Evolutionary conservation across 2,797 vertebrate species (phyloP).

Genomic region (Cynopterus sphinx): DNA sequence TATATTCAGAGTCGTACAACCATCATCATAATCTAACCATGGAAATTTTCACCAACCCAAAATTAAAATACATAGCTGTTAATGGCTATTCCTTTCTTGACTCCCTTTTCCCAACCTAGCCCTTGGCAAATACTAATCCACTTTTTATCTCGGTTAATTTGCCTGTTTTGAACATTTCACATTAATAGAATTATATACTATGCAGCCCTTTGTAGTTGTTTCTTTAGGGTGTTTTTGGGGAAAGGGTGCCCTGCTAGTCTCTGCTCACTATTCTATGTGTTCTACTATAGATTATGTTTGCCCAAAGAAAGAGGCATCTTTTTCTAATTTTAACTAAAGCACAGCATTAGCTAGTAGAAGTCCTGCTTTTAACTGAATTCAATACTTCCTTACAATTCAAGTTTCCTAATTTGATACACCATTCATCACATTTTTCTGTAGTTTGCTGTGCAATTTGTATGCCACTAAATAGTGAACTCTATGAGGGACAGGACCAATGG

Average conservation of each 20-base stretch:
- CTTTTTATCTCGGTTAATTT: not conserved
- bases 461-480: not conserved
- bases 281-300: not conserved
- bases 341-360: not conserved
- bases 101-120: not conserved
- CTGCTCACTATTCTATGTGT: not conserved
- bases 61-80: not conserved
- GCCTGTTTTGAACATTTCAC: not conserved
- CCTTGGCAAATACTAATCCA: not conserved
- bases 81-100: not conserved
- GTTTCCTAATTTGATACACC: not conserved
- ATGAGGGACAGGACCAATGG: not conserved
- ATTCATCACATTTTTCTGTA: conserved; percentile 26
- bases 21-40: not conserved
- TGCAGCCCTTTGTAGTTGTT: not conserved
- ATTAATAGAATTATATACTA: not conserved
- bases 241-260: not conserved
- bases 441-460: not conserved
- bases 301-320: not conserved
- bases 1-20: not conserved
- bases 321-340: conserved; percentile 22
- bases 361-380: not conserved
- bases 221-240: not conserved
- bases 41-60: not conserved
- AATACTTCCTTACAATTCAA: not conserved